A percentile compares a stretch with the other conserved stretches of the same genome.
Evolutionary conservation across 2,888 invertebrate species (phyloP).

Genomic region (Cryptocephalus primarius): DNA sequence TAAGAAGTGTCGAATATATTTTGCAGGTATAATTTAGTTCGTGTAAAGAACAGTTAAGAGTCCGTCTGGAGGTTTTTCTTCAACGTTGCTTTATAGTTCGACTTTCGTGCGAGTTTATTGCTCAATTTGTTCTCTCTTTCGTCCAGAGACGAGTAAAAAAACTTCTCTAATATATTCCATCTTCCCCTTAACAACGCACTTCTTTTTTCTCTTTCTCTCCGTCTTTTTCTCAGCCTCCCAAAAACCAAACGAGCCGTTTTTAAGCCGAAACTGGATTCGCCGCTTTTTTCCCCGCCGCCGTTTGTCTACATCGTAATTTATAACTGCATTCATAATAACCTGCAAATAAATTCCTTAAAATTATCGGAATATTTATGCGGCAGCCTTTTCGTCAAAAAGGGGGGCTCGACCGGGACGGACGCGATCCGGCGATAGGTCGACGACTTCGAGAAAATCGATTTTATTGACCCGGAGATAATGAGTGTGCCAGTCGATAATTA

Average conservation of each 20-base stretch:
- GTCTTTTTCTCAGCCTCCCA: neutral
- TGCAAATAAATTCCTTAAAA: conserved; percentile 4
- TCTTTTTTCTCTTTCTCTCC: too few species aligned
- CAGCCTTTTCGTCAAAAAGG: neutral
- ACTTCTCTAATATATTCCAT: too few species aligned
- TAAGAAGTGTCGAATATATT: too few species aligned
- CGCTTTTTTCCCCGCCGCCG: neutral
- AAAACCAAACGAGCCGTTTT: neutral
- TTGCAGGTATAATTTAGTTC: too few species aligned
- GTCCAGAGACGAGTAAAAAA: too few species aligned
- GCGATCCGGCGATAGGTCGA: neutral
- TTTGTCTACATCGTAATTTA: conserved; percentile 6
- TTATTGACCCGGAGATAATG: neutral
- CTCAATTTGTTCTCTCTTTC: too few species aligned
- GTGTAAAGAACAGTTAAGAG: too few species aligned
- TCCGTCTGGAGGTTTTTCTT: too few species aligned
- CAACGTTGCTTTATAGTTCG: too few species aligned
- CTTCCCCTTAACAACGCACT: too few species aligned
- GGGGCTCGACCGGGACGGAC: too few species aligned
- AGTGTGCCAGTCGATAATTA: neutral
- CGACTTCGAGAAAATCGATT: conserved; percentile 1
- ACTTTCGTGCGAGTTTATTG: too few species aligned
- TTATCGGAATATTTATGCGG: conserved; percentile 1
- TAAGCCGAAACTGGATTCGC: neutral
- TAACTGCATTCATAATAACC: conserved; percentile 5